phyloP scores from a whole-genome alignment of 2,113 vertebrate species.

The Misgurnus mizolepis region DNA sequence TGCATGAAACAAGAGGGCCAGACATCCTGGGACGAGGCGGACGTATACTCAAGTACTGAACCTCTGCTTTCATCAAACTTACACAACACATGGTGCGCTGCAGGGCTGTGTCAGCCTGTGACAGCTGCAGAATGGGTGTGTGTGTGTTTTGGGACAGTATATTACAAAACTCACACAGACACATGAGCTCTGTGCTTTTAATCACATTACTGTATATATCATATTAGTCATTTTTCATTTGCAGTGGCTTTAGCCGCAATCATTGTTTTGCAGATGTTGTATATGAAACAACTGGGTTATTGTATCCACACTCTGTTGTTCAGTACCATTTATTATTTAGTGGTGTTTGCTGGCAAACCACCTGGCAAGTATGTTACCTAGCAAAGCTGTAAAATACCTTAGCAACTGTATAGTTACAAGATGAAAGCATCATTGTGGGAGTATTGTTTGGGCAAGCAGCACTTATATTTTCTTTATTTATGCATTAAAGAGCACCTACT shows the following conservation, averaged over 20 bases:
- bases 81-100: constrained; percentile 53
- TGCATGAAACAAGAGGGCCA: constrained; percentile 39
- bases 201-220: constrained; percentile 22
- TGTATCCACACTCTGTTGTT: background rate
- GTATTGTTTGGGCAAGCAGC: background rate
- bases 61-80: constrained; percentile 47
- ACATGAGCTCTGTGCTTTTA: constrained; percentile 20
- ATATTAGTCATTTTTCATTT: constrained; percentile 12
- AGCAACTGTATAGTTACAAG: too few species aligned
- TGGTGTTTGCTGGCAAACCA: too few species aligned
- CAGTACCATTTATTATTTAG: too few species aligned
- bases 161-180: constrained; percentile 1
- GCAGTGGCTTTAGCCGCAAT: background rate
- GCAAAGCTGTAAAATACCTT: too few species aligned
- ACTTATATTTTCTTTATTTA: too few species aligned
- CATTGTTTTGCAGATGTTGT: background rate
- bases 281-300: background rate
- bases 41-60: constrained; percentile 42
- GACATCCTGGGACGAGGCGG: constrained; percentile 42
- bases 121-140: constrained; percentile 38
- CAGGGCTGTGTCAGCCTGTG: constrained; percentile 51
- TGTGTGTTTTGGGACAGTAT: background rate
- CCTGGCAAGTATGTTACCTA: too few species aligned
- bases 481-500: too few species aligned
- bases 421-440: background rate